phyloP scores from a whole-genome alignment of 2,113 vertebrate species.

The Anthoscopus minutus region DNA sequence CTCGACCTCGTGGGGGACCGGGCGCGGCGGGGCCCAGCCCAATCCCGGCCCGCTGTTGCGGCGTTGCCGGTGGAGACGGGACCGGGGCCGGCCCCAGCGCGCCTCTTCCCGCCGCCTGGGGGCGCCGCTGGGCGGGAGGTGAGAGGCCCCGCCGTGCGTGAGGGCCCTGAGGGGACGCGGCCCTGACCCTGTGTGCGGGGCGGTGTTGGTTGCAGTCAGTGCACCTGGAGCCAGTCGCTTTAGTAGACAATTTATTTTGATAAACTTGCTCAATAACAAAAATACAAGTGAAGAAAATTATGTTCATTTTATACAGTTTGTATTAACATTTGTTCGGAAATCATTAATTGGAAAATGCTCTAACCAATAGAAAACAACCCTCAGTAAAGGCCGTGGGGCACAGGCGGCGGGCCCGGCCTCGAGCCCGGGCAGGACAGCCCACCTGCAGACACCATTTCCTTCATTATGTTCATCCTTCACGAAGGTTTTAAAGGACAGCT shows the following conservation, averaged over 20 bases:
- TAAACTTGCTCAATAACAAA: slow-evolving; percentile 86
- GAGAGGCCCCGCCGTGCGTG: fast-evolving
- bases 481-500: slow-evolving; percentile 54
- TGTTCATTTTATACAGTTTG: slow-evolving; percentile 80
- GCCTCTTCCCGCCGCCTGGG: background rate
- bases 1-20: background rate
- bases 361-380: slow-evolving; percentile 64
- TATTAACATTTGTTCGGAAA: slow-evolving; percentile 77
- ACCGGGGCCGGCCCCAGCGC: background rate
- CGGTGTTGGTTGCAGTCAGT: background rate
- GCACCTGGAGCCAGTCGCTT: slow-evolving; percentile 30
- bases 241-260: slow-evolving; percentile 86
- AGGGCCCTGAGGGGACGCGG: too few species aligned
- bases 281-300: slow-evolving; percentile 85
- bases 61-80: slow-evolving; percentile 10
- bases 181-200: fast-evolving
- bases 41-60: background rate
- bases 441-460: slow-evolving; percentile 53
- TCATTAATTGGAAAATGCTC: slow-evolving; percentile 73
- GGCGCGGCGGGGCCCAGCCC: background rate
- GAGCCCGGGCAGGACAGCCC: background rate
- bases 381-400: background rate
- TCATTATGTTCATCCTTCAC: slow-evolving; percentile 68
- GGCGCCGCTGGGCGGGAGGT: background rate
- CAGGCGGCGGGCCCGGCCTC: background rate